These are phyloP conservation scores for Podilymbus podiceps DNA, from an alignment of 2,113 vertebrate species.

Conservation along the genomic window DNA sequence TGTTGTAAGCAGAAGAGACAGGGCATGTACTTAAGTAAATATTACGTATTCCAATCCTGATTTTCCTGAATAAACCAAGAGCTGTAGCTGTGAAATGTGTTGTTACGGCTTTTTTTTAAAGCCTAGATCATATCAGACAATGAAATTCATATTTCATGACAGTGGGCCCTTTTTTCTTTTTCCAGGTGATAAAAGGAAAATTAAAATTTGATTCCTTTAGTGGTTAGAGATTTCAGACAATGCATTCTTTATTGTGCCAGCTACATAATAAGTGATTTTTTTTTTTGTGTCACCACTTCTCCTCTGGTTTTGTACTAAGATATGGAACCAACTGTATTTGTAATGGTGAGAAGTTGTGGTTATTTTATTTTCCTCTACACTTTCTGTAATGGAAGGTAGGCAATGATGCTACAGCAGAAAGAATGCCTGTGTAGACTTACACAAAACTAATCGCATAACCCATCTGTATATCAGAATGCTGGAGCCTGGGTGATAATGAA, in stretches of 20 bases:
- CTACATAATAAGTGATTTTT: neutral
- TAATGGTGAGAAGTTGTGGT: neutral
- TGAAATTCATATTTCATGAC: slow-evolving; percentile 16
- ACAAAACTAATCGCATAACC: too few relatives aligned
- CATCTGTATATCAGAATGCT: neutral
- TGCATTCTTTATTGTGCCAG: neutral
- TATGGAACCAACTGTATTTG: neutral
- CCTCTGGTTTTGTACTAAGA: too few relatives aligned
- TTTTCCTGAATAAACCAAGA: neutral
- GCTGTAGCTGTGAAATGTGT: neutral
- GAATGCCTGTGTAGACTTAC: neutral
- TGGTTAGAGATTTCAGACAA: neutral
- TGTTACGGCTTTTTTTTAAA: neutral
- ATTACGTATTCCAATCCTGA: neutral
- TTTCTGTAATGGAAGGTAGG: neutral
- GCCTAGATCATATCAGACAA: neutral
- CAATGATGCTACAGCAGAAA: neutral
- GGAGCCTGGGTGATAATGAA: neutral
- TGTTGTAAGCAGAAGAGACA: neutral
- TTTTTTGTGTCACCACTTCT: neutral
- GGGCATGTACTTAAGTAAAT: neutral
- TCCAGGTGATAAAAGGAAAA: slow-evolving; percentile 5
- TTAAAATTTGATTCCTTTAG: slow-evolving; percentile 12
- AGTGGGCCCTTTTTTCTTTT: neutral
- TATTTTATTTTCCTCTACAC: neutral